A percentile compares a stretch with the other conserved stretches of the same genome.
phyloP scores from a whole-genome alignment of 1,140 invertebrate genomes.

The Drosophila ambigua region DNA sequence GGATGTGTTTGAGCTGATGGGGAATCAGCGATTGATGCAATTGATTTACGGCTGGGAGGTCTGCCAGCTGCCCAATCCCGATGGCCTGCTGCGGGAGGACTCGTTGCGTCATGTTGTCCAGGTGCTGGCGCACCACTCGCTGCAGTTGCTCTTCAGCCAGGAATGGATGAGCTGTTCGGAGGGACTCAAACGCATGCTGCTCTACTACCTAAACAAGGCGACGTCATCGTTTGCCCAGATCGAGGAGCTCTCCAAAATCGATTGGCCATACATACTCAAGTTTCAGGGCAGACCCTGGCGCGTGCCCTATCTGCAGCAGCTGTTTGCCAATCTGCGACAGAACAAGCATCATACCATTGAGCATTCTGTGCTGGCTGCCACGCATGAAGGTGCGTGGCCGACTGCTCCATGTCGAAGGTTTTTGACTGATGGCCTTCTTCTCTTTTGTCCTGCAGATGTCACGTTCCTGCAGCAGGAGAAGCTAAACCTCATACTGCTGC shows the following conservation, averaged over 20 bases:
- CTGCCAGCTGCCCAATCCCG: constrained; percentile 41
- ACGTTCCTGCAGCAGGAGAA: constrained; percentile 55
- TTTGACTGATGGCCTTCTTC: neutral
- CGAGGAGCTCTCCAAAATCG: constrained; percentile 39
- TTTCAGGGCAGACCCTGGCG: constrained; percentile 62
- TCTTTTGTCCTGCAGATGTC: constrained; percentile 39
- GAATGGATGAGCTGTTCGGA: constrained; percentile 64
- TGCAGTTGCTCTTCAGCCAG: constrained; percentile 71
- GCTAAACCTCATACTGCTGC: constrained; percentile 56
- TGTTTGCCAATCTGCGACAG: constrained; percentile 36
- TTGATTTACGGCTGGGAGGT: constrained; percentile 72
- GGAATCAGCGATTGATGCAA: constrained; percentile 60
- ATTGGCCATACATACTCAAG: constrained; percentile 67
- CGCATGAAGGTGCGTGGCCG: constrained; percentile 43
- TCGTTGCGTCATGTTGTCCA: constrained; percentile 45
- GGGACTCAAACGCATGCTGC: constrained; percentile 41
- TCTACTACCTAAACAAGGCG: constrained; percentile 51
- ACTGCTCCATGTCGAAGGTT: neutral
- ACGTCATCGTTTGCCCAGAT: constrained; percentile 41
- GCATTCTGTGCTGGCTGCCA: constrained; percentile 55
- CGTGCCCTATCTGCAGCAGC: constrained; percentile 56
- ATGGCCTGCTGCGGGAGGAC: constrained; percentile 32
- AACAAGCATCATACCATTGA: constrained; percentile 67
- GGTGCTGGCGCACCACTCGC: constrained; percentile 61
- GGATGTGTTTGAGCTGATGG: constrained; percentile 73